A percentile compares a stretch with the other conserved stretches of the same genome.
phyloP scores from a whole-genome alignment of 2,797 vertebrate genomes.

The Enteromius anoplus region DNA sequence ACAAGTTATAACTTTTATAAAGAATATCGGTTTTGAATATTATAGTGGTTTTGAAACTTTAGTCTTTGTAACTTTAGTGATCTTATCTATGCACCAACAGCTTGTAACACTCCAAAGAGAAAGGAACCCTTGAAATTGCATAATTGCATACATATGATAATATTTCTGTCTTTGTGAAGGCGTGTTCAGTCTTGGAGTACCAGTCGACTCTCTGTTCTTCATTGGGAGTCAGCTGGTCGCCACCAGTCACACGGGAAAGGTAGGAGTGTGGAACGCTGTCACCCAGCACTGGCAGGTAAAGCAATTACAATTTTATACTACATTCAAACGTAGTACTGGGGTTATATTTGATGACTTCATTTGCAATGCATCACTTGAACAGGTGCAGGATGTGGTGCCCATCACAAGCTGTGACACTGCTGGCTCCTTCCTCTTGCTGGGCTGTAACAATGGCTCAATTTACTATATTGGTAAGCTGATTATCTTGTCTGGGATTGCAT shows the following conservation, averaged over 20 bases:
- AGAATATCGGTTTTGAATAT: no score
- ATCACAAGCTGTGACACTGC: constrained; percentile 98
- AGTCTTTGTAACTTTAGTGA: no score
- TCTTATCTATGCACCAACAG: no score
- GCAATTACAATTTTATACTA: neutral
- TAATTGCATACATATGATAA: neutral
- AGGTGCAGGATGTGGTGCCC: constrained; percentile 98
- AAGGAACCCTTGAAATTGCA: no score
- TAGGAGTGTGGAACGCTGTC: constrained; percentile 99
- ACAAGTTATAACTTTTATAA: no score
- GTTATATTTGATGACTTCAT: neutral
- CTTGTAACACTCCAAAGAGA: no score
- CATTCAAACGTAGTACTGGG: neutral
- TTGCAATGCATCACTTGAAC: constrained; percentile 17
- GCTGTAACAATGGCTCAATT: constrained; percentile 96
- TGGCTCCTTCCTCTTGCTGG: constrained; percentile 92
- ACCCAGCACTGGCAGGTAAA: constrained; percentile 98
- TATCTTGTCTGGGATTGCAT: neutral
- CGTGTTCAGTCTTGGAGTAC: constrained; percentile 93
- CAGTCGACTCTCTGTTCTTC: constrained; percentile 96
- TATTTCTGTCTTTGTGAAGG: constrained; percentile 70
- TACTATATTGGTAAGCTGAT: constrained; percentile 93
- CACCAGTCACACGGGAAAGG: constrained; percentile 97
- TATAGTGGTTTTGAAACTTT: no score
- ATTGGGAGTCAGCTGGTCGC: constrained; percentile 98